Base-by-base conservation (phyloP, 2,113 vertebrate genomes). In the Ornithorhynchus anatinus region DNA sequence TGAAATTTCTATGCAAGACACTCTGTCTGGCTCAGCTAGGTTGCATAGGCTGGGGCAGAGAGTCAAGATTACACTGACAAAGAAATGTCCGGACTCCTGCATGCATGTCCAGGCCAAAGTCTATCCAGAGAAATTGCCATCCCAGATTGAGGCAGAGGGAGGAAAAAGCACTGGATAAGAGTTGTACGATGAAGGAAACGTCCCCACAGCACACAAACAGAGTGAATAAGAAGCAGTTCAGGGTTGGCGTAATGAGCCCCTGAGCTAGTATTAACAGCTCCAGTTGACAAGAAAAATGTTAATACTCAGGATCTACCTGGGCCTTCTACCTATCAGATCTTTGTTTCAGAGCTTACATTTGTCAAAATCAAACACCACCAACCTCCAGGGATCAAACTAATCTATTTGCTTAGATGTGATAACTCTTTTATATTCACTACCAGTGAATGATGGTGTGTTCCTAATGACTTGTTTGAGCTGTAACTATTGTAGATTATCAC, bases 401-500 rank as follows among this genome's bases (percentile, higher is more conserved):
- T 63, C 40, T 59, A 23, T 78, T 81, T 86, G 15, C 59, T 9
- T 56, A 53, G 25, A 19, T 60, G 38, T 53, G 77, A 22, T 35
- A 80, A 60, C 40, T 71, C 56, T 83, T 60, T 78, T 57, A 27
- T 80, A 77, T 62, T 52, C 60, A 31, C 25, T 70, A 20, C 22
- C 2, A 13, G 27, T 79, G 40, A 84, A 84, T 86, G 89, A 81
- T 63, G 63, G 75, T 78, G 19, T 23, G 80, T 70, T 61, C 74
- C 42, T 84, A 81, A 81, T 83, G 81, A 88, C 22, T 64, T 82
- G 40, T 48, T 81, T 75, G 51, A 72, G 25, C 38, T 79, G 3
- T 32, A 80, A 56, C 35, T 72, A 27, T 59, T 53, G 17, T 69
- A 75, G 39, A 45, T 65, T 19, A 36, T 51, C 23, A 53, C 27